Evolutionary conservation across 2,113 vertebrate species (phyloP).

Genomic region (Nibea albiflora): DNA sequence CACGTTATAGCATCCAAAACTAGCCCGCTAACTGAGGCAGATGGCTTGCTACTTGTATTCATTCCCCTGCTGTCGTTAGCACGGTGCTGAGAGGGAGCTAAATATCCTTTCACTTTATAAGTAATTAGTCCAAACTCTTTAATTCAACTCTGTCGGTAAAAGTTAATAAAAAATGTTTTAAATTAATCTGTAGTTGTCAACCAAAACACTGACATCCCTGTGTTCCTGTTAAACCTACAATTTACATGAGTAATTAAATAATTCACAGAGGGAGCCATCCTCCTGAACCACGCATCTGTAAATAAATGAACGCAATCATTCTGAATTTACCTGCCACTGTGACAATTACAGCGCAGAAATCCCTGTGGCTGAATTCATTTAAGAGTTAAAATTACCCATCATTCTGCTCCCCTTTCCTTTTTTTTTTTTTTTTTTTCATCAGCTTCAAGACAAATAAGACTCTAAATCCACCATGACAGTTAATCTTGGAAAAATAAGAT

Average conservation of each 20-base stretch:
- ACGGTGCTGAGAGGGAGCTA: background rate
- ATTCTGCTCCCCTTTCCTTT: background rate
- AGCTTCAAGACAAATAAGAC: slow-evolving; percentile 35
- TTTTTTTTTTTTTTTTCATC: slow-evolving; percentile 1
- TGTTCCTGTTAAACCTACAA: slow-evolving; percentile 10
- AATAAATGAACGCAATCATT: slow-evolving; percentile 47
- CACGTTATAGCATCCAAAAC: background rate
- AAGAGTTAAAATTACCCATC: slow-evolving; percentile 49
- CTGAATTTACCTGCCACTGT: slow-evolving; percentile 36
- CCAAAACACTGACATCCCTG: background rate
- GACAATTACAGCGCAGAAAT: slow-evolving; percentile 38
- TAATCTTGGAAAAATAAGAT: slow-evolving; percentile 51
- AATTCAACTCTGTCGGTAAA: background rate
- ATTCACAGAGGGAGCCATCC: slow-evolving; percentile 24
- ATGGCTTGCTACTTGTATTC: background rate
- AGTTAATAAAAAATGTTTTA: background rate
- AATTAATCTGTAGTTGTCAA: background rate
- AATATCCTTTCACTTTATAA: background rate
- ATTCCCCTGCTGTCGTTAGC: background rate
- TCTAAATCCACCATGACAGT: slow-evolving; percentile 53
- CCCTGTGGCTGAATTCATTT: slow-evolving; percentile 37
- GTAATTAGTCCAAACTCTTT: background rate
- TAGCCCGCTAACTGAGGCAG: slow-evolving; percentile 8
- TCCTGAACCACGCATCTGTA: slow-evolving; percentile 9
- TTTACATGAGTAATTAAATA: slow-evolving; percentile 31